Percentiles rank a stretch among this genome's conserved stretches.
These are phyloP conservation scores for Myodes glareolus DNA, from an alignment of 2,113 vertebrate genomes.

Conservation along the genomic window DNA sequence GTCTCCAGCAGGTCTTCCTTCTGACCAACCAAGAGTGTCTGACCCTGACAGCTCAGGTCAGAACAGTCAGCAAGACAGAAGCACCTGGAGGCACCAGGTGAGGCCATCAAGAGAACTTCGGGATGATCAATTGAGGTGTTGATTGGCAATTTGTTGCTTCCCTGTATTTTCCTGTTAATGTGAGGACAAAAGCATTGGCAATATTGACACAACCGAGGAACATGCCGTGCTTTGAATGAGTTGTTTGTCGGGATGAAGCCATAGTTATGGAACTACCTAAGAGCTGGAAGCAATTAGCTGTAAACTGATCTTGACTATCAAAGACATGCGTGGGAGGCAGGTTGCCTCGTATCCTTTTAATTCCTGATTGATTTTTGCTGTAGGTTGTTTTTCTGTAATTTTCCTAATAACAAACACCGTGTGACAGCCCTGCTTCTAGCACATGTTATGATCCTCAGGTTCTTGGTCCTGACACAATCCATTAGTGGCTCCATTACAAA, in stretches of 20 bases:
- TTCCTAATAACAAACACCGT: conserved; percentile 67
- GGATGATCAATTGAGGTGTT: conserved; percentile 37
- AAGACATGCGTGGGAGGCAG: conserved; percentile 38
- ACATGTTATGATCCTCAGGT: conserved; percentile 30
- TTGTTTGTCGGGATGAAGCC: conserved; percentile 25
- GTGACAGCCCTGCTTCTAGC: conserved; percentile 60
- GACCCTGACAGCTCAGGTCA: background rate
- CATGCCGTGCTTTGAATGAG: background rate
- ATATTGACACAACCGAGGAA: conserved; percentile 59
- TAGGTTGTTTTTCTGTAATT: conserved; percentile 65
- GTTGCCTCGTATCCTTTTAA: conserved; percentile 52
- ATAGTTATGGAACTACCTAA: conserved; percentile 40
- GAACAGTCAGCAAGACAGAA: conserved; percentile 38
- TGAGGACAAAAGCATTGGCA: conserved; percentile 39
- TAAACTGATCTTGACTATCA: conserved; percentile 64
- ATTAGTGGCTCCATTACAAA: conserved; percentile 54
- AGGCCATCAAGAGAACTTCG: background rate
- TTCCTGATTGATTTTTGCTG: conserved; percentile 74
- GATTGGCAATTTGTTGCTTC: conserved; percentile 29
- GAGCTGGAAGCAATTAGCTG: conserved; percentile 67
- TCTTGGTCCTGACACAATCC: conserved; percentile 67
- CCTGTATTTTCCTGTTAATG: conserved; percentile 19
- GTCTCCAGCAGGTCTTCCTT: conserved; percentile 13
- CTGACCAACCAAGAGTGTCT: background rate
- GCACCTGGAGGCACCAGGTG: background rate